Evolutionary conservation across 2,888 invertebrate genomes (phyloP).

Genomic region (Ischnura elegans): DNA sequence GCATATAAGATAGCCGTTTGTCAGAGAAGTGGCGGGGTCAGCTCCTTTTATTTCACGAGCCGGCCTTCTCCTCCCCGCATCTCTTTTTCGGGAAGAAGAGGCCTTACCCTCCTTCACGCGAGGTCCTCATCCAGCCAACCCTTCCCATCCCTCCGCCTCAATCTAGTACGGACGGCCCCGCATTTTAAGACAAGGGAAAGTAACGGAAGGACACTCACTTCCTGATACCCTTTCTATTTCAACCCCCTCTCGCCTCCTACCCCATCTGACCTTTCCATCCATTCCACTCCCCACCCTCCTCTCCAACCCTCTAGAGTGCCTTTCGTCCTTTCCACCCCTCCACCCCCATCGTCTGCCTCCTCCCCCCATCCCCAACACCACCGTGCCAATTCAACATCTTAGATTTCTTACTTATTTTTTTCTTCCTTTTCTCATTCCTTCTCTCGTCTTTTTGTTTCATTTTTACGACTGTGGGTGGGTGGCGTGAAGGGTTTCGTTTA

Average conservation of each 20-base stretch:
- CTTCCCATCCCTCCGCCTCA: not conserved
- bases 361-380: not conserved
- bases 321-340: not conserved
- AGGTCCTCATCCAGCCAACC: not conserved
- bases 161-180: not conserved
- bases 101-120: not conserved
- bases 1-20: not conserved
- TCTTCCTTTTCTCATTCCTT: not conserved
- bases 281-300: not conserved
- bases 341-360: not conserved
- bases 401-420: not conserved
- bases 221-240: not conserved
- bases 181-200: not conserved
- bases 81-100: not conserved
- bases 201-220: not conserved
- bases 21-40: not conserved
- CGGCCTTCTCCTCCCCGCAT: not conserved
- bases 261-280: slow-evolving; percentile 4
- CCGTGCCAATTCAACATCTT: not conserved
- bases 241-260: not conserved
- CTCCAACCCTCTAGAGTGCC: too few relatives aligned
- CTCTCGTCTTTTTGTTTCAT: not conserved
- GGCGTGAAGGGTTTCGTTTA: not conserved
- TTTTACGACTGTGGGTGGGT: not conserved
- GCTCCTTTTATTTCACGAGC: not conserved